These are phyloP conservation scores for Coptodon rendalli DNA, from an alignment of 2,113 vertebrate genomes.

Conservation along the genomic window DNA sequence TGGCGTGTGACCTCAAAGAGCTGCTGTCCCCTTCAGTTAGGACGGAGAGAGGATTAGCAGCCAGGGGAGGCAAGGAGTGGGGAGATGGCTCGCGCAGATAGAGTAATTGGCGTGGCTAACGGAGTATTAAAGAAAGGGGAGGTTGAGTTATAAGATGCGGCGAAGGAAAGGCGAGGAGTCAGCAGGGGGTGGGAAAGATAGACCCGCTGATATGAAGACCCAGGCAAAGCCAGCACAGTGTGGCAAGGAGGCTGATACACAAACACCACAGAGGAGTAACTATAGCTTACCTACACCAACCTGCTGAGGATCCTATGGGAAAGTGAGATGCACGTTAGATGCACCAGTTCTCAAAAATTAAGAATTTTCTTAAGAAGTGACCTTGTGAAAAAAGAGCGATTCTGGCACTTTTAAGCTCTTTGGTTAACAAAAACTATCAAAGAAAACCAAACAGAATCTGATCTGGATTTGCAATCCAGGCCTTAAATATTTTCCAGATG, in stretches of 20 bases:
- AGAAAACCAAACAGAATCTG: not conserved
- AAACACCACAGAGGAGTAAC: not conserved
- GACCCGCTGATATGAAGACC: slow-evolving; percentile 44
- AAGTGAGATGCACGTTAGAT: not conserved
- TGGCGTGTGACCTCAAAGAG: slow-evolving; percentile 10
- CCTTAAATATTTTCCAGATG: not conserved
- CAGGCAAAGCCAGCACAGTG: not conserved
- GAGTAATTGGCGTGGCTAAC: slow-evolving; percentile 36
- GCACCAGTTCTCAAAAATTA: not conserved
- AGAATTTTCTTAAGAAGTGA: not conserved
- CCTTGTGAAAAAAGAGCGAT: not conserved
- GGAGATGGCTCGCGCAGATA: not conserved
- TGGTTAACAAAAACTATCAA: not conserved
- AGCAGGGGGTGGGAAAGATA: slow-evolving; percentile 22
- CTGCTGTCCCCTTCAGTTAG: slow-evolving; percentile 53
- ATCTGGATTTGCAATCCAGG: not conserved
- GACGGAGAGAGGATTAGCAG: slow-evolving; percentile 27
- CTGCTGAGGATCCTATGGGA: not conserved
- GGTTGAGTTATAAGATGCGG: slow-evolving; percentile 35
- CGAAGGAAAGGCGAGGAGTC: slow-evolving; percentile 39
- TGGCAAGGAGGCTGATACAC: not conserved
- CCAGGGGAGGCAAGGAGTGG: not conserved
- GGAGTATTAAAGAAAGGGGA: slow-evolving; percentile 32
- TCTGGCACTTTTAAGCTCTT: not conserved
- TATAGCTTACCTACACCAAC: not conserved